phyloP scores from a whole-genome alignment of 2,888 invertebrate species.

The Brachyopa scutellaris region DNA sequence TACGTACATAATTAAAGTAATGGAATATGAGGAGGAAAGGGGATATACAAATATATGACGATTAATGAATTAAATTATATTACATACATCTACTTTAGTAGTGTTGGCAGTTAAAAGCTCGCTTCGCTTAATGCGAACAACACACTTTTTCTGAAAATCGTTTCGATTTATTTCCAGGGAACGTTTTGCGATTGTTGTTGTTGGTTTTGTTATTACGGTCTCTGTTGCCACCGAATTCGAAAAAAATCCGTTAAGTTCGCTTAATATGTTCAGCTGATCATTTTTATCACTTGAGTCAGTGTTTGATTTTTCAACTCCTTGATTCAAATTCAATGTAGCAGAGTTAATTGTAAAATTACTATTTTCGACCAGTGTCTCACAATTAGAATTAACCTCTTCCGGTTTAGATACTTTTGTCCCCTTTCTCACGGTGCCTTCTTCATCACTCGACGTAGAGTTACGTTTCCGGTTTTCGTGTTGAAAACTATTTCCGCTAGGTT shows the following conservation, averaged over 20 bases:
- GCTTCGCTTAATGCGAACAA: slow-evolving; percentile 61
- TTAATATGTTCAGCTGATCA: not conserved
- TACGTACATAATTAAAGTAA: slow-evolving; percentile 2
- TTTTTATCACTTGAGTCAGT: not conserved
- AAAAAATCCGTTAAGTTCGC: not conserved
- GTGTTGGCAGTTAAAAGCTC: slow-evolving; percentile 32
- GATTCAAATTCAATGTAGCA: no score
- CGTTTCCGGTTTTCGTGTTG: not conserved
- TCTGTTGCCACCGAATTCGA: not conserved
- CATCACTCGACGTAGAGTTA: not conserved
- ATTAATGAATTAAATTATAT: slow-evolving; percentile 33
- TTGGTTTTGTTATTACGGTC: not conserved
- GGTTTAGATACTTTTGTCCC: not conserved
- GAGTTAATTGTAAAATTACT: no score
- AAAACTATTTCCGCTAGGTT: not conserved
- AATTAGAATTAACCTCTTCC: not conserved
- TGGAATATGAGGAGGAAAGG: no score
- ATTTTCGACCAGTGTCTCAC: no score
- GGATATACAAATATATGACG: no score
- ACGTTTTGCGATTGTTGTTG: not conserved
- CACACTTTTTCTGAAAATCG: slow-evolving; percentile 39
- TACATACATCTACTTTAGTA: slow-evolving; percentile 59
- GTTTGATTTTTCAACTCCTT: not conserved
- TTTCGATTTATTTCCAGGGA: not conserved
- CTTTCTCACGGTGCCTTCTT: not conserved